These are phyloP conservation scores for Cherax quadricarinatus DNA, from an alignment of 1,140 invertebrate genomes.

Conservation along the genomic window DNA sequence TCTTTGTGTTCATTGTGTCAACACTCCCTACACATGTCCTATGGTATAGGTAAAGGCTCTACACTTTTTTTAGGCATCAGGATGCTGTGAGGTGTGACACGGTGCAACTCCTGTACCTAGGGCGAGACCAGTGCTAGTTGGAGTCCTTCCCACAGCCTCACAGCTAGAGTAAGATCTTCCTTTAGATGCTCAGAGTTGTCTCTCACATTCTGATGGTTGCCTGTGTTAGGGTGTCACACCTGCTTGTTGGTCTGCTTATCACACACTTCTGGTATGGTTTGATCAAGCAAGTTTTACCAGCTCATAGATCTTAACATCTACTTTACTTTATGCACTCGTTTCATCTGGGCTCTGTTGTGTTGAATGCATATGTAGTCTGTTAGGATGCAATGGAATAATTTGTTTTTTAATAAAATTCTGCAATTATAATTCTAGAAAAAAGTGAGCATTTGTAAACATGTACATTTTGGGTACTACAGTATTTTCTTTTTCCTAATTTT, in stretches of 20 bases:
- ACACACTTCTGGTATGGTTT: conserved; percentile 28
- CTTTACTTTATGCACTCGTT: neutral
- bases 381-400: neutral
- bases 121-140: conserved; percentile 52
- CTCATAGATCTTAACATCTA: conserved; percentile 3
- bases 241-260: conserved; percentile 49
- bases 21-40: neutral
- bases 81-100: conserved; percentile 50
- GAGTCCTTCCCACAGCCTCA: conserved; percentile 45
- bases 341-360: neutral
- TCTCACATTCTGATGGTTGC: conserved; percentile 42
- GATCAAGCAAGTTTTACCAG: neutral
- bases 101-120: conserved; percentile 65
- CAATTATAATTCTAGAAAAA: too few species aligned
- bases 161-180: conserved; percentile 55
- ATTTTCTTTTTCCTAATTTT: too few species aligned
- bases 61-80: conserved; percentile 64
- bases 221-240: conserved; percentile 34
- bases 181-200: conserved; percentile 26
- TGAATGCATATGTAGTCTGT: neutral
- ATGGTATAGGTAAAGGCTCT: neutral
- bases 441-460: too few species aligned
- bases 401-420: neutral
- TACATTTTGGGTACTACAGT: too few species aligned
- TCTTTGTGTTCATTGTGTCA: neutral